phyloP scores from a whole-genome alignment of 2,888 invertebrate genomes.

The Micoletzkya japonica region DNA sequence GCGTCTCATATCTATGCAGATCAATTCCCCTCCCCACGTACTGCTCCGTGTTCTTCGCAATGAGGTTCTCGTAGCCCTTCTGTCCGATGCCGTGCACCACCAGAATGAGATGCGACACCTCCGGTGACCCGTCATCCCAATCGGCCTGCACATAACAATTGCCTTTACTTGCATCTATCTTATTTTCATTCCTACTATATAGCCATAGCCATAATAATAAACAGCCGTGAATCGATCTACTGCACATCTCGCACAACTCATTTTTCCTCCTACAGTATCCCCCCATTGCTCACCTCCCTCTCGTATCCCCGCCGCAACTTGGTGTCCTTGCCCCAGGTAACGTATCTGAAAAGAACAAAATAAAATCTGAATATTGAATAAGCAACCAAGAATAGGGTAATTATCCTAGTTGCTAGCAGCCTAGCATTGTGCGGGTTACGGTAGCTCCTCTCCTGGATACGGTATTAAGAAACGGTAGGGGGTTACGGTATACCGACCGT shows the following conservation, averaged over 20 bases:
- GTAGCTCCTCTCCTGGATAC: too few species aligned
- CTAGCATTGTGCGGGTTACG: too few species aligned
- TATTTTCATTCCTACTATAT: constrained; percentile 64
- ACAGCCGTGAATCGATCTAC: background rate
- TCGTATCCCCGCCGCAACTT: constrained; percentile 46
- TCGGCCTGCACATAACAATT: constrained; percentile 29
- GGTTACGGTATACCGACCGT: constrained; percentile 15
- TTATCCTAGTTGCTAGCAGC: too few species aligned
- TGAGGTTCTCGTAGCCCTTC: constrained; percentile 63
- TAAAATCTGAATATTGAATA: too few species aligned
- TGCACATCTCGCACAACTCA: constrained; percentile 36
- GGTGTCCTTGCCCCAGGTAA: constrained; percentile 42
- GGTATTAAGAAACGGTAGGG: too few species aligned
- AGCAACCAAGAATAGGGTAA: too few species aligned
- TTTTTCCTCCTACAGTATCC: background rate
- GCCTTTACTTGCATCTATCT: background rate
- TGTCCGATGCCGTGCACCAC: constrained; percentile 78
- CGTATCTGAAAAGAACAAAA: constrained; percentile 34
- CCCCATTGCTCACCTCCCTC: constrained; percentile 30
- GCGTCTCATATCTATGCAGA: too few species aligned
- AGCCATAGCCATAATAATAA: background rate
- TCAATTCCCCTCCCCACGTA: too few species aligned
- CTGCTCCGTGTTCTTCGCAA: constrained; percentile 61
- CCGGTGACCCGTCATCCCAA: constrained; percentile 63
- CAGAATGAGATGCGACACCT: constrained; percentile 75